phyloP scores from a whole-genome alignment of 2,888 invertebrate species.

The Folsomia manolachei region DNA sequence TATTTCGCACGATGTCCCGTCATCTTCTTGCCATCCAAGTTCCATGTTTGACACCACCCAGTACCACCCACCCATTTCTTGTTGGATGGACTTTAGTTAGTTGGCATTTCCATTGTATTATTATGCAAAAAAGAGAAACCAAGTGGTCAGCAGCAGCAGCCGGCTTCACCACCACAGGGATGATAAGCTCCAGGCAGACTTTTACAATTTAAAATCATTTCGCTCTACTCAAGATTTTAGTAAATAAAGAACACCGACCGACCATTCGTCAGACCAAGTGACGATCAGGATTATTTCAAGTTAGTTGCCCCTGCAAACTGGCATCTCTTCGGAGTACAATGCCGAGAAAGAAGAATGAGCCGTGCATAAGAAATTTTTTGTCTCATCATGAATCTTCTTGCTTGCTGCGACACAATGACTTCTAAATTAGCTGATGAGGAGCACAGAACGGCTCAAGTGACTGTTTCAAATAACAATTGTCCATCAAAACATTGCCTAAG shows the following conservation, averaged over 20 bases:
- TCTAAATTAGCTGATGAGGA: slow-evolving; percentile 32
- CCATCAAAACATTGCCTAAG: not conserved
- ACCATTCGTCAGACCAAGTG: too few species aligned
- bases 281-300: not conserved
- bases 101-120: not conserved
- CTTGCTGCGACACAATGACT: slow-evolving; percentile 30
- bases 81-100: not conserved
- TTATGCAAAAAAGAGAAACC: not conserved
- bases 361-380: too few species aligned
- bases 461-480: not conserved
- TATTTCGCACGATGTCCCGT: not conserved
- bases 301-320: not conserved
- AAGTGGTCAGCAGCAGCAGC: too few species aligned
- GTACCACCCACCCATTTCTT: not conserved
- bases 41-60: not conserved
- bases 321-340: too few species aligned
- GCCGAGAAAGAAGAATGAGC: too few species aligned
- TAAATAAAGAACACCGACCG: not conserved
- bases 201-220: not conserved
- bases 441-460: not conserved
- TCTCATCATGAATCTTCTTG: not conserved
- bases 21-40: not conserved
- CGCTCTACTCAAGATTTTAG: not conserved
- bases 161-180: too few species aligned
- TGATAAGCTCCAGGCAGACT: not conserved